phyloP scores from a whole-genome alignment of 2,113 vertebrate genomes.

The Gavialis gangeticus region DNA sequence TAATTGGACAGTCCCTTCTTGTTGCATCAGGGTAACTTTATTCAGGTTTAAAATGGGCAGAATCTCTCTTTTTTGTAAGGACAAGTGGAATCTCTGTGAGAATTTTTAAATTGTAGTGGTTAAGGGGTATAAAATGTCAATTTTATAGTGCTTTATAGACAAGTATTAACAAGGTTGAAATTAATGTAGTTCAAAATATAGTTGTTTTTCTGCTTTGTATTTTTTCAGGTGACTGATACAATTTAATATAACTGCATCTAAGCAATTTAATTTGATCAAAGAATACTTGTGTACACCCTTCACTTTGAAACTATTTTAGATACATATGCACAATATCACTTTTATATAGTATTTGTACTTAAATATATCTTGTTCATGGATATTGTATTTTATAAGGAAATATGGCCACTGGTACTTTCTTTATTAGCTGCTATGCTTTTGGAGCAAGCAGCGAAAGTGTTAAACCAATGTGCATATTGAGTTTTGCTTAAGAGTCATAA shows the following conservation, averaged over 20 bases:
- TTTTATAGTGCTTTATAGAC: neutral
- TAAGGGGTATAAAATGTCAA: neutral
- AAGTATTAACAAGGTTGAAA: neutral
- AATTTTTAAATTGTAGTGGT: neutral
- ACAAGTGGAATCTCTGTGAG: neutral
- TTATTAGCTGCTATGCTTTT: neutral
- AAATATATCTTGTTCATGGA: too few relatives aligned
- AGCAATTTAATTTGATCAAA: neutral
- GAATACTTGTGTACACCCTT: neutral
- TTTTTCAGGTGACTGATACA: too few relatives aligned
- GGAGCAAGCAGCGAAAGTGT: neutral
- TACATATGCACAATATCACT: neutral
- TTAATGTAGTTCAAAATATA: too few relatives aligned
- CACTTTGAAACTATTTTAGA: neutral
- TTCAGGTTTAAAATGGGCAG: neutral
- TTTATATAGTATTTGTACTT: neutral
- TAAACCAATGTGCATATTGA: neutral
- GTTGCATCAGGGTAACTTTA: neutral
- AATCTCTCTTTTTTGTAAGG: neutral
- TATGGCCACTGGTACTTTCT: neutral
- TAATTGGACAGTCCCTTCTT: neutral
- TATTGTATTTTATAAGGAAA: too few relatives aligned
- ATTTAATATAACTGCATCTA: neutral
- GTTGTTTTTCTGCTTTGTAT: too few relatives aligned
- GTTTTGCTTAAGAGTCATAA: neutral